Evolutionary conservation across 2,888 invertebrate genomes (phyloP).

Genomic region (Agonopterix subpropinquella): DNA sequence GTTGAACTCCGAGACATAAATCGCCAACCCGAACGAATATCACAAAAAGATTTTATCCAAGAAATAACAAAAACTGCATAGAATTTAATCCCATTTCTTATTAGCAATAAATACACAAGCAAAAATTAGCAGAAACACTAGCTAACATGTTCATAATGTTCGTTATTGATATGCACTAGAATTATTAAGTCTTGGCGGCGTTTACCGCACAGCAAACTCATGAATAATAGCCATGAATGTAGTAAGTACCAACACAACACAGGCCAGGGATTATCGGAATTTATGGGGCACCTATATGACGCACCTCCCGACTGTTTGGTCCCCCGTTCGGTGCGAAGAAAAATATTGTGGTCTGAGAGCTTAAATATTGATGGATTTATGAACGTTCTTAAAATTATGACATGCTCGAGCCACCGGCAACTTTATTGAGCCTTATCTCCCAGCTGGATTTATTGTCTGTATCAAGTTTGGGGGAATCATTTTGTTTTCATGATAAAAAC

Average conservation of each 20-base stretch:
- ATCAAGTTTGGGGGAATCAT: constrained; percentile 46
- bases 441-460: constrained; percentile 57
- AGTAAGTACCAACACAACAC: constrained; percentile 47
- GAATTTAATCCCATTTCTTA: too few relatives aligned
- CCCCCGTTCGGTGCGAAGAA: constrained; percentile 43
- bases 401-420: constrained; percentile 51
- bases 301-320: constrained; percentile 42
- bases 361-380: constrained; percentile 74
- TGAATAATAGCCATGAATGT: constrained; percentile 58
- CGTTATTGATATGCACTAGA: constrained; percentile 17
- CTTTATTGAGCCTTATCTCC: constrained; percentile 66
- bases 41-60: too few relatives aligned
- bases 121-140: background rate
- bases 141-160: background rate
- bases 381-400: constrained; percentile 69
- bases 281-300: constrained; percentile 66
- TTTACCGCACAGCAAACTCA: constrained; percentile 56
- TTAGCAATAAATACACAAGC: too few relatives aligned
- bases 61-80: too few relatives aligned
- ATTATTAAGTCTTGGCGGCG: constrained; percentile 57
- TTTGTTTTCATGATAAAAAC: constrained; percentile 29
- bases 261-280: constrained; percentile 63
- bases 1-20: too few relatives aligned
- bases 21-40: too few relatives aligned
- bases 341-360: constrained; percentile 65